Conservation (phyloP, 2,113 vertebrate species). For the Bathybates hornii region DNA sequence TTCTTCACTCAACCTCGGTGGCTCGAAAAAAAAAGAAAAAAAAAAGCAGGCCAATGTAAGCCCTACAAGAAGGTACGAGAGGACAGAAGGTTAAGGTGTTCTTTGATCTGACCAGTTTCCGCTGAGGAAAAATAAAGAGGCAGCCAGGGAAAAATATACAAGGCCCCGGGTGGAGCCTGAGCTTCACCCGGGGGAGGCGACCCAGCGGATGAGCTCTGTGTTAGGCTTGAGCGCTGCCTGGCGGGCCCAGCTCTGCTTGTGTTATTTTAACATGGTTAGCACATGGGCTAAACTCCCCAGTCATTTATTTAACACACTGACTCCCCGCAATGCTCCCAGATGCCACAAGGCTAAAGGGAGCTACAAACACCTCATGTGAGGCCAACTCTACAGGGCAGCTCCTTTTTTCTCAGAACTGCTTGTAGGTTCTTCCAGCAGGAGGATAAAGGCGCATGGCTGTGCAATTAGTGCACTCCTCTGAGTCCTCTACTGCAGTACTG, state of each 20-base stretch:
- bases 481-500: not conserved
- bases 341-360: slow-evolving; percentile 55
- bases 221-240: slow-evolving; percentile 62
- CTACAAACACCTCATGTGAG: slow-evolving; percentile 49
- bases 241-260: slow-evolving; percentile 49
- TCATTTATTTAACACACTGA: slow-evolving; percentile 81
- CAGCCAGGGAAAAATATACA: slow-evolving; percentile 85
- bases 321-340: slow-evolving; percentile 65
- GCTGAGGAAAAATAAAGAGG: slow-evolving; percentile 83
- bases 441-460: not conserved
- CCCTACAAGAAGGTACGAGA: slow-evolving; percentile 2
- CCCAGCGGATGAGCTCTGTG: slow-evolving; percentile 52
- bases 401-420: slow-evolving; percentile 42
- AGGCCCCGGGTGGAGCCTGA: slow-evolving; percentile 60
- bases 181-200: slow-evolving; percentile 59
- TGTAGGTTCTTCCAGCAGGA: not conserved
- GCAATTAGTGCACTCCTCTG: not conserved
- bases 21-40: not conserved
- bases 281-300: slow-evolving; percentile 82
- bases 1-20: slow-evolving; percentile 55
- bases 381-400: not conserved
- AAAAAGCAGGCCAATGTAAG: not conserved
- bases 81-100: slow-evolving; percentile 24
- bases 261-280: slow-evolving; percentile 91
- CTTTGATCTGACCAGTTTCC: slow-evolving; percentile 73